These are phyloP conservation scores for Temnothorax ravouxi DNA, from an alignment of 2,888 invertebrate genomes.

Conservation along the genomic window DNA sequence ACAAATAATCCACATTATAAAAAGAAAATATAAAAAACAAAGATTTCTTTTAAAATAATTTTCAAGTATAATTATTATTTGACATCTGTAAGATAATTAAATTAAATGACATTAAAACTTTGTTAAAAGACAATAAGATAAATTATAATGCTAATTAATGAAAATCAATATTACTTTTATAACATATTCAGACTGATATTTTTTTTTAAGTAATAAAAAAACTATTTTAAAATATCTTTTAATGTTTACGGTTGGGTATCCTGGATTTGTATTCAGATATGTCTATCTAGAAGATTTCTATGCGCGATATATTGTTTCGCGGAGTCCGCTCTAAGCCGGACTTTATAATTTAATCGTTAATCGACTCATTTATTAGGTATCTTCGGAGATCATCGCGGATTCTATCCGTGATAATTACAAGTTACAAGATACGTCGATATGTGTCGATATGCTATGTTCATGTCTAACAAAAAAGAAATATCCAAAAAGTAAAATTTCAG, in stretches of 20 bases:
- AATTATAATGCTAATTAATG: neutral
- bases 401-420: neutral
- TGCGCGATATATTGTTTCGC: slow-evolving; percentile 1
- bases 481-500: neutral
- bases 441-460: neutral
- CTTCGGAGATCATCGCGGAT: neutral
- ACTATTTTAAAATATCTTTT: neutral
- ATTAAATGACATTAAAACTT: neutral
- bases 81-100: neutral
- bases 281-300: slow-evolving; percentile 6
- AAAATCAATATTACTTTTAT: neutral
- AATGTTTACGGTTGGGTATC: neutral
- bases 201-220: neutral
- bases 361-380: neutral
- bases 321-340: slow-evolving; percentile 4
- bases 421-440: neutral
- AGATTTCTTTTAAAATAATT: neutral
- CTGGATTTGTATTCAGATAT: slow-evolving; percentile 27
- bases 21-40: neutral
- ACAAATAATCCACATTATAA: neutral
- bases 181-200: neutral
- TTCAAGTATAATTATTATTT: neutral
- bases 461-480: neutral
- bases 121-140: neutral
- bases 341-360: neutral